These are phyloP conservation scores for Zaprionus africanus DNA, from an alignment of 1,140 invertebrate genomes.

Conservation along the genomic window DNA sequence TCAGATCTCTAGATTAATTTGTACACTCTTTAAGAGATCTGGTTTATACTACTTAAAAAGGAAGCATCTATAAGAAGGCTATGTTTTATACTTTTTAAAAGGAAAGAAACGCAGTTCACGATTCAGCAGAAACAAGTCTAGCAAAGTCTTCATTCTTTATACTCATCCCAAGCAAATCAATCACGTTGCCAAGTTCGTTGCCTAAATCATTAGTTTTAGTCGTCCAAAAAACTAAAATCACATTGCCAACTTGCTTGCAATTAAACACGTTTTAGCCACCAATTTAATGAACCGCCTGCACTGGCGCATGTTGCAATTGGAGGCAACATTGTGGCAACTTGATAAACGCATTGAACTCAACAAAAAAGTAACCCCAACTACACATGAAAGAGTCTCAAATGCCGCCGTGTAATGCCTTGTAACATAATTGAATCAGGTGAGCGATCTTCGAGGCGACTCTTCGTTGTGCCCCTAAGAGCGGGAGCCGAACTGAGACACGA, in stretches of 20 bases:
- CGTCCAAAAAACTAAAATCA: conserved; percentile 35
- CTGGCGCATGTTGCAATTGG: conserved; percentile 54
- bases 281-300: conserved; percentile 69
- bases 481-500: conserved; percentile 5
- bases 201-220: conserved; percentile 76
- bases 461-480: conserved; percentile 54
- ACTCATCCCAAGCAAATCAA: neutral
- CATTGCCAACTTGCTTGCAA: conserved; percentile 50
- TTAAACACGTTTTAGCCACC: conserved; percentile 57
- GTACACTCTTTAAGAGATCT: too few relatives aligned
- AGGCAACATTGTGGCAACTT: conserved; percentile 40
- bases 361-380: conserved; percentile 7
- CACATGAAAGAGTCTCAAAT: conserved; percentile 37
- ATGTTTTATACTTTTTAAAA: too few relatives aligned
- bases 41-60: too few relatives aligned
- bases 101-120: too few relatives aligned
- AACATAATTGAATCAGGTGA: conserved; percentile 40
- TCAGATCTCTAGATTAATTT: too few relatives aligned
- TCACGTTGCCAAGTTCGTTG: conserved; percentile 63
- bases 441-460: conserved; percentile 47
- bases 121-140: too few relatives aligned
- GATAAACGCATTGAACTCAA: conserved; percentile 72
- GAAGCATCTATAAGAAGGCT: too few relatives aligned
- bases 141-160: neutral
- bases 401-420: conserved; percentile 46